phyloP scores from a whole-genome alignment of 2,888 invertebrate species.

The Brachypterus glaber region DNA sequence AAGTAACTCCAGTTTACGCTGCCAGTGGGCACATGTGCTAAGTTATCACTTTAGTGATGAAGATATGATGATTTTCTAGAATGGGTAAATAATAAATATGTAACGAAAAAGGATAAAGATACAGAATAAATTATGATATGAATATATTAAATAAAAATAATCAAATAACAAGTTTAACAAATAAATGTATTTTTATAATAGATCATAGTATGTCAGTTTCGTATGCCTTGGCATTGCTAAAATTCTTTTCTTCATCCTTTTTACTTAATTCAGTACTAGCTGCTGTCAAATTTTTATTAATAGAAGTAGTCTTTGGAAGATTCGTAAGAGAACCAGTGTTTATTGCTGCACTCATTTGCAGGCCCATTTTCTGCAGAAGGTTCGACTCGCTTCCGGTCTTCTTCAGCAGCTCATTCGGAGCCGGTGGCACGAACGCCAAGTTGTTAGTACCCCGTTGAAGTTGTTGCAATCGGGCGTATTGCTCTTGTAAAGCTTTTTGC shows the following conservation, averaged over 20 bases:
- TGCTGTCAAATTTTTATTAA: no score
- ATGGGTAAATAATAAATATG: no score
- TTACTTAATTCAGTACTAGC: conserved; percentile 8
- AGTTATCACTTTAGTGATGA: no score
- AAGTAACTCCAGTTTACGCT: no score
- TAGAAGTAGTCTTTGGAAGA: conserved; percentile 42
- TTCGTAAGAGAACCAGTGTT: conserved; percentile 55
- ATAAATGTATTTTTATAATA: no score
- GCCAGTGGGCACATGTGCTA: no score
- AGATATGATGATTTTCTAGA: no score
- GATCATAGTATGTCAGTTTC: conserved; percentile 92
- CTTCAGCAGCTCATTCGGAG: conserved; percentile 57
- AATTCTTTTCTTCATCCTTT: conserved; percentile 35
- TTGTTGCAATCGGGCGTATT: conserved; percentile 81
- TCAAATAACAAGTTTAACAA: no score
- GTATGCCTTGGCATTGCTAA: conserved; percentile 54
- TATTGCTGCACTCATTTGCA: conserved; percentile 49
- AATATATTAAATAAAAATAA: no score
- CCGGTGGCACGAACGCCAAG: conserved; percentile 51
- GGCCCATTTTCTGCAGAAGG: conserved; percentile 71
- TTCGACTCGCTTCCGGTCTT: conserved; percentile 86
- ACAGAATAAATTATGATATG: no score
- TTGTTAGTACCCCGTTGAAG: conserved; percentile 69
- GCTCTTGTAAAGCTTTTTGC: conserved; percentile 82
- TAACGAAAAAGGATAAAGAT: no score